Evolutionary conservation across 2,113 vertebrate genomes (phyloP).

Genomic region (Calidris pygmaea): DNA sequence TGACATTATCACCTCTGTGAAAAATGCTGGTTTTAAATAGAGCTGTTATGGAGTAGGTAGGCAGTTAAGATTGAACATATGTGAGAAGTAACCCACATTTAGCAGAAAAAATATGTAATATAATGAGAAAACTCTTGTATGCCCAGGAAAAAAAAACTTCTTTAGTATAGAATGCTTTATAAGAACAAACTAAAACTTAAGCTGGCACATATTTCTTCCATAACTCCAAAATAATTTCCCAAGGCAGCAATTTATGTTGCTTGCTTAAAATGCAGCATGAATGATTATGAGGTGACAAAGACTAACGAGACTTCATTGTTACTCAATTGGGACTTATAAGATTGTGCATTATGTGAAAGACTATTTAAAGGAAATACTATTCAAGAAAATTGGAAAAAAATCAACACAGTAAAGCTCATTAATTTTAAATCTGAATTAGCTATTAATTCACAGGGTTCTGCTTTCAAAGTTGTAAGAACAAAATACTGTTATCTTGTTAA

Average conservation of each 20-base stretch:
- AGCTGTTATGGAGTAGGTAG: neutral
- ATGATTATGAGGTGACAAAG: conserved; percentile 67
- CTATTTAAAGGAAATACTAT: conserved; percentile 53
- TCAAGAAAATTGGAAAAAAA: conserved; percentile 49
- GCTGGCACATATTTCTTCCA: conserved; percentile 11
- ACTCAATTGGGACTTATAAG: conserved; percentile 54
- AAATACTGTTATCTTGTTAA: conserved; percentile 52
- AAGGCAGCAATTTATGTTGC: conserved; percentile 56
- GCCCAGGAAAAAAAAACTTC: neutral
- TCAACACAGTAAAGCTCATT: conserved; percentile 24
- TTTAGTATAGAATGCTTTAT: conserved; percentile 20
- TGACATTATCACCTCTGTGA: neutral
- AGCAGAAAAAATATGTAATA: neutral
- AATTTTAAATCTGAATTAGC: conserved; percentile 66
- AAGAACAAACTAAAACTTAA: conserved; percentile 31
- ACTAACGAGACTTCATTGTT: conserved; percentile 64
- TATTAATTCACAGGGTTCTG: conserved; percentile 55
- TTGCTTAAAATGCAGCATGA: conserved; percentile 61
- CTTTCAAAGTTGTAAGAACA: conserved; percentile 37
- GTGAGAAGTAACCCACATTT: conserved; percentile 1
- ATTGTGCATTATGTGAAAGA: conserved; percentile 54
- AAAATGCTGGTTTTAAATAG: neutral
- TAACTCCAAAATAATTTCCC: conserved; percentile 59
- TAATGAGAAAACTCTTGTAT: conserved; percentile 1
- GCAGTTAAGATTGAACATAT: neutral